Evolutionary conservation across 1,140 invertebrate species (phyloP), one percentile per base, ranked within the genome.

Genomic region (Halesus radiatus): DNA sequence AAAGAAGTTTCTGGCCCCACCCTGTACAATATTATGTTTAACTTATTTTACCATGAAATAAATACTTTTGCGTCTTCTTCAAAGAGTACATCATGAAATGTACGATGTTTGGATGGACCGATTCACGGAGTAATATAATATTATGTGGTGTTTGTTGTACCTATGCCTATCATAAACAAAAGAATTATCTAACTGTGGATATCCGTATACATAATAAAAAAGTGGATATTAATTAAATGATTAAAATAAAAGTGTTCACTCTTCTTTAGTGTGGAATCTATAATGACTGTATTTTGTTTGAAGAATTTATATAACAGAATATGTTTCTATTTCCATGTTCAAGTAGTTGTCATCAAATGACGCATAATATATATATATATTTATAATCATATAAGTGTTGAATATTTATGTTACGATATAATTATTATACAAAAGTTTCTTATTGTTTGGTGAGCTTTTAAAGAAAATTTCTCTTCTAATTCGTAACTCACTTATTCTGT

Each of bases 281-380:
- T 52, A 23, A 72, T 72, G 68, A 72, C 68, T 72, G 68, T 72
- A 72, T 72, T 72, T 52, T 72, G 68, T 72, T 72, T 72, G 68
- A 72, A 23, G 52, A 66, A 52, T 52, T 72, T 72, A 72, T 52
- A 72, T 52, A 18, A 72, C 68, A 72, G 45, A 72, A 72, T 45
- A 26, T 72, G 68, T 72, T 72, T 72, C 68, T 72, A 72, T 72
- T 52, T 72, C 68, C 68, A 72, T 72, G 68, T 72, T 72, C 45
- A 52, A 26, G 68, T 72, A 72, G 68, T 72, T 15, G 68, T 72
- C 68, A 52, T 45, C 18, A 10, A 45, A 23, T 72, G 68, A 72
- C 68, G 29, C 62, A 66, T 32, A 32, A 32, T 32, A 32, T 32
- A 32, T 32, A 45, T 37, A 52, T 18, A n/a, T n/a, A n/a, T n/a